Base-by-base conservation (phyloP, 2,797 vertebrate species). In the Telmatherina bonti region DNA sequence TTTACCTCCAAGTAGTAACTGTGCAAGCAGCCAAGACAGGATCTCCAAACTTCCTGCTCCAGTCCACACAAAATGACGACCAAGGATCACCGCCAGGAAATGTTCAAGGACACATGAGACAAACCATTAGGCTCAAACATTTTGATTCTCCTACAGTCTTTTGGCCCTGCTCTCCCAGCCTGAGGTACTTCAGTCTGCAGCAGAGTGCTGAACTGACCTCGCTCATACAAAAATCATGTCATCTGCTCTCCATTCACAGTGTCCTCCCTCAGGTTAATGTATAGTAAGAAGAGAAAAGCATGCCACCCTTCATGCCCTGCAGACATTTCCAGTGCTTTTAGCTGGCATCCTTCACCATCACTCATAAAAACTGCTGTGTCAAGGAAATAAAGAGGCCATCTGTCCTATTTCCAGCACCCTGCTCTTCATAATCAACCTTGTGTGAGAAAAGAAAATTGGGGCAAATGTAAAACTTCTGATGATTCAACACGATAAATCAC, bases 1-100 rank as follows among this genome's bases (percentile, higher is more conserved):
- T 88, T 86, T 60, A 70, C 81, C 75, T 90, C 86, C 82, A 85
- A 91, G 82, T 77, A 67, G 83, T 72, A 88, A 84, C 76, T 27
- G 31, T 59, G 59, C 67, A 79, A 74, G 85, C 60, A 65, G 83
- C 87, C 81, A 82, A 86, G 70, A 61, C 72, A 85, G 86, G 78
- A 87, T 85, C 76, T 80, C 84, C 70, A 71, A 49, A 81, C 81
- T 86, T 86, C 67, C 78, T 78, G 69, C 72, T 77, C 81, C 76
- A 74, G 82, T 81, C 75, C 66, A 74, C 79, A 85, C 67, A 81
- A 76, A 89, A 86, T 71, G 76, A 84, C 54, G 67, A 82, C 78
- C 13, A 69, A 79, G 81, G 70, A 78, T 70, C 59, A 57, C 56
- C 38, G 88, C 87, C 91, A 93, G 87, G 70, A 91, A 77, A 85